phyloP scores from a whole-genome alignment of 23 tunicate genomes.

The Botrylloides violaceus region DNA sequence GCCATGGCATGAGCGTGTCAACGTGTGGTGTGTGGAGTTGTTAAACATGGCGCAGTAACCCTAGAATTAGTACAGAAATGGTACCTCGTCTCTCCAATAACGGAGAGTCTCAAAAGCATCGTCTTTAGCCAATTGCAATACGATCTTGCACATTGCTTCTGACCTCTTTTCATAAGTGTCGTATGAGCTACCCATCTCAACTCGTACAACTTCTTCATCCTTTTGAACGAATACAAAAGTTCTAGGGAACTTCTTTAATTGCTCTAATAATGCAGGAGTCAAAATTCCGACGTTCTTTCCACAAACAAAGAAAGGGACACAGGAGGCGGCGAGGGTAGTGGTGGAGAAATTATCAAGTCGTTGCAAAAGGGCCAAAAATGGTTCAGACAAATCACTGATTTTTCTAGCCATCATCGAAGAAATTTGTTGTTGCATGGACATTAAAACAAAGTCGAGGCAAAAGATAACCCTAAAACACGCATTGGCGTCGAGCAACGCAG shows the following conservation, averaged over 20 bases:
- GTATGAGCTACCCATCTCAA: conserved; percentile 3
- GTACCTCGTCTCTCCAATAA: conserved; percentile 66
- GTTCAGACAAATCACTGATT: no score
- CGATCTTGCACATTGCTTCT: conserved; percentile 31
- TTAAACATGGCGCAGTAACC: no score
- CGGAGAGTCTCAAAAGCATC: conserved; percentile 31
- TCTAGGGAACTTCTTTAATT: conserved; percentile 33
- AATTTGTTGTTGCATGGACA: no score
- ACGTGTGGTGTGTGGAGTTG: no score
- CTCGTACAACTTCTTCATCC: neutral
- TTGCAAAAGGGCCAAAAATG: neutral
- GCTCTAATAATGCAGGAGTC: neutral
- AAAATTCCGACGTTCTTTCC: conserved; percentile 18
- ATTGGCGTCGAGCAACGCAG: no score
- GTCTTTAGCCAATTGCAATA: conserved; percentile 19
- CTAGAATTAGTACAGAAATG: no score
- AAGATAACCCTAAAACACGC: no score
- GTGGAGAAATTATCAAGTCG: neutral
- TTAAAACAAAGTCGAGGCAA: no score
- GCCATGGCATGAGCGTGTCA: no score
- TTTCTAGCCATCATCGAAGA: no score
- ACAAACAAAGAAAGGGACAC: conserved; percentile 24
- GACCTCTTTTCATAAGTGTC: conserved; percentile 34
- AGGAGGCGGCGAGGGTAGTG: neutral
- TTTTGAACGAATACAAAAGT: conserved; percentile 13